Conservation (phyloP, 1,140 invertebrate genomes). For the Teleogryllus occipitalis region DNA sequence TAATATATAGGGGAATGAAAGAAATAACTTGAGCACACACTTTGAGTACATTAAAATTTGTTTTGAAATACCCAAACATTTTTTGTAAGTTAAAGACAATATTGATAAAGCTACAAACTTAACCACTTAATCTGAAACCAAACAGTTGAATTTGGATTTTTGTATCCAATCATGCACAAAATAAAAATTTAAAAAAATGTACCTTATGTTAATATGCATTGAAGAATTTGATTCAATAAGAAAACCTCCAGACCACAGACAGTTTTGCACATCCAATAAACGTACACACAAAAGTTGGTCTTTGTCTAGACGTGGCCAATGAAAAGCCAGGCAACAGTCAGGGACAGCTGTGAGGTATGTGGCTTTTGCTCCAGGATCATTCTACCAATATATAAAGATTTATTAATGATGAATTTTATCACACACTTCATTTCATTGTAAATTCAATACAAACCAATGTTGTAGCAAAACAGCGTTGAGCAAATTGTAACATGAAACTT, state of each 20-base stretch:
- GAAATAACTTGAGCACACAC: too few species aligned
- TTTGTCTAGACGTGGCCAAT: constrained; percentile 86
- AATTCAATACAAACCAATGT: constrained; percentile 38
- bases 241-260: constrained; percentile 92
- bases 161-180: not conserved
- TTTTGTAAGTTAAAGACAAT: not conserved
- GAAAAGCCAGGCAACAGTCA: constrained; percentile 85
- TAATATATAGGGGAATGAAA: too few species aligned
- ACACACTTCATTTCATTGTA: not conserved
- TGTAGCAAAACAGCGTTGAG: constrained; percentile 71
- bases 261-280: constrained; percentile 58
- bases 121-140: not conserved
- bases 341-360: constrained; percentile 71
- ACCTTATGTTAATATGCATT: constrained; percentile 84
- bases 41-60: too few species aligned
- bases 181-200: constrained; percentile 20
- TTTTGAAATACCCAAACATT: too few species aligned
- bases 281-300: constrained; percentile 81
- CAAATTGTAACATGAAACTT: constrained; percentile 69
- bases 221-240: constrained; percentile 77
- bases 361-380: constrained; percentile 53
- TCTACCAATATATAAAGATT: constrained; percentile 34
- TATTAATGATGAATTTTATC: not conserved
- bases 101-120: constrained; percentile 14
- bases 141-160: not conserved